Conservation (phyloP, 2,888 invertebrate species). For the Dichetophora obliterata region DNA sequence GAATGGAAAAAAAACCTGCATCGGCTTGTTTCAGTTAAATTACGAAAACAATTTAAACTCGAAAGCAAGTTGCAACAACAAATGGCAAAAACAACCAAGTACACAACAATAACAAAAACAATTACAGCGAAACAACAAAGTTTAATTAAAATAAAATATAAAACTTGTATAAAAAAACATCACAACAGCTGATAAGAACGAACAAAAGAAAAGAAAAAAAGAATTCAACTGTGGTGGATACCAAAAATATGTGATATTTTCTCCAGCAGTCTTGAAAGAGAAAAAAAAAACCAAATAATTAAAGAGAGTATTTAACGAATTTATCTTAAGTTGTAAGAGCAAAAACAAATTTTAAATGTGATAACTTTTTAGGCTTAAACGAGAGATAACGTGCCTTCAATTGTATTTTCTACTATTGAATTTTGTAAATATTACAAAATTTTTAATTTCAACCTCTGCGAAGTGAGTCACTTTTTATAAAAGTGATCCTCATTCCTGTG, state of each 20-base stretch:
- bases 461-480: not conserved
- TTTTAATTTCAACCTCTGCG: not conserved
- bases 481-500: not conserved
- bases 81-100: conserved; percentile 10
- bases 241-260: conserved; percentile 36
- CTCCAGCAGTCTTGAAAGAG: not conserved
- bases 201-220: conserved; percentile 36
- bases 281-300: conserved; percentile 16
- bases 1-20: conserved; percentile 48
- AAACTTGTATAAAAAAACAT: conserved; percentile 20
- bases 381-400: conserved; percentile 22
- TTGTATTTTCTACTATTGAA: not conserved
- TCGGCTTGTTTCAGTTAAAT: conserved; percentile 56
- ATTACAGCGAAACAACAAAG: not conserved
- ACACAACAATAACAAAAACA: not conserved
- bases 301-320: conserved; percentile 45
- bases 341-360: conserved; percentile 38
- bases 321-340: conserved; percentile 34
- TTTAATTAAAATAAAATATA: conserved; percentile 30
- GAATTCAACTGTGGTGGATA: conserved; percentile 30
- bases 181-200: conserved; percentile 28
- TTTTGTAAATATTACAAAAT: not conserved
- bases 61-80: conserved; percentile 53
- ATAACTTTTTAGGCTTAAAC: conserved; percentile 32
- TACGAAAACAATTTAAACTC: conserved; percentile 49